Evolutionary conservation across 64 coral and sea anemone species (phyloP).

Genomic region (Montipora sp.): DNA sequence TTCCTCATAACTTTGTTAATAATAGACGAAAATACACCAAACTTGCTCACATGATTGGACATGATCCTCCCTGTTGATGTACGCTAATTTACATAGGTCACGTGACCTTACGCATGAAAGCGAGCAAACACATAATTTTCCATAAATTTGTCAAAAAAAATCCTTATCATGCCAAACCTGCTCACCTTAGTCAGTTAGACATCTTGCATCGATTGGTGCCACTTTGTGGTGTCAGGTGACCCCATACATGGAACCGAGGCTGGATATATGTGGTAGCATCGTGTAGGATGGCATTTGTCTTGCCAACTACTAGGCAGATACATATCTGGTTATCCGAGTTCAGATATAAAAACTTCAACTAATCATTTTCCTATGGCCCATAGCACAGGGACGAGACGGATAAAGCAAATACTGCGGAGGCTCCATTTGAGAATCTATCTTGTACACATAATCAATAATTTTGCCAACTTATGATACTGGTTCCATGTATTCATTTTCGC

Average conservation of each 20-base stretch:
- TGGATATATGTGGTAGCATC: slow-evolving; percentile 32
- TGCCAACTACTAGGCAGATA: slow-evolving; percentile 70
- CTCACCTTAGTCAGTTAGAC: slow-evolving; percentile 74
- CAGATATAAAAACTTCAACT: slow-evolving; percentile 50
- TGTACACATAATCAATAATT: slow-evolving; percentile 39
- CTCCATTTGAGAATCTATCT: slow-evolving; percentile 43
- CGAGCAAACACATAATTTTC: too few relatives aligned
- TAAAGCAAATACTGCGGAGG: slow-evolving; percentile 65
- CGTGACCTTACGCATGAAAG: slow-evolving; percentile 69
- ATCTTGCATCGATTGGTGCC: slow-evolving; percentile 62
- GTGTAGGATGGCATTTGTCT: slow-evolving; percentile 58
- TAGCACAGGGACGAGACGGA: slow-evolving; percentile 65
- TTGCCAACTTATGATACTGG: slow-evolving; percentile 31
- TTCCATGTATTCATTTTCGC: slow-evolving; percentile 58
- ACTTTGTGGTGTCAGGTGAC: slow-evolving; percentile 67
- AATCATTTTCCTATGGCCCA: slow-evolving; percentile 43
- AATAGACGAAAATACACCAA: slow-evolving; percentile 58
- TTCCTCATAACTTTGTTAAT: slow-evolving; percentile 62
- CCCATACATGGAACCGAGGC: slow-evolving; percentile 63
- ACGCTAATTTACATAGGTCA: slow-evolving; percentile 66
- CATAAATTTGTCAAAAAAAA: too few relatives aligned
- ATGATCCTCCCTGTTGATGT: slow-evolving; percentile 71
- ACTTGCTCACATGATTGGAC: slow-evolving; percentile 76
- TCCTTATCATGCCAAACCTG: slow-evolving; percentile 71
- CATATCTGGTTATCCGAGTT: slow-evolving; percentile 53